These are phyloP conservation scores for Euphydryas editha DNA, from an alignment of 2,888 invertebrate species.

Conservation along the genomic window DNA sequence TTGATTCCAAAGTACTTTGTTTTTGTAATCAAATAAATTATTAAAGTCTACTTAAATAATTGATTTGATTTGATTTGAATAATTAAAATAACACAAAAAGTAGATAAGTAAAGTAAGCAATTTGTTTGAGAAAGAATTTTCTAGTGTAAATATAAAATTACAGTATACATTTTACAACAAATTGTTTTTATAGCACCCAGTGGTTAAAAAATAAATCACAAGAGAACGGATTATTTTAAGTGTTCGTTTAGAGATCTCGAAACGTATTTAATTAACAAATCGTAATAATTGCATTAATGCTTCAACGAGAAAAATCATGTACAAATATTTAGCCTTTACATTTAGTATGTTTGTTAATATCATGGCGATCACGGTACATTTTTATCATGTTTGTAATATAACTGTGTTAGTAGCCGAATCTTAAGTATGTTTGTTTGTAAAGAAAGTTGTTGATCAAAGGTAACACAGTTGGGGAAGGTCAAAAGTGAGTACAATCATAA, in stretches of 20 bases:
- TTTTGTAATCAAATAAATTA: too few relatives aligned
- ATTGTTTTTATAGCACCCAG: too few relatives aligned
- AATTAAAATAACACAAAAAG: too few relatives aligned
- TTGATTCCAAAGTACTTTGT: too few relatives aligned
- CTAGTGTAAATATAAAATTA: too few relatives aligned
- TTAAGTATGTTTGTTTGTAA: conserved; percentile 26
- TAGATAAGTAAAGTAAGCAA: too few relatives aligned
- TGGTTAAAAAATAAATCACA: neutral
- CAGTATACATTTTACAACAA: too few relatives aligned
- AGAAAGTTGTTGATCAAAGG: conserved; percentile 45
- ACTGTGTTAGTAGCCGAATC: conserved; percentile 13
- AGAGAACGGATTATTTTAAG: neutral
- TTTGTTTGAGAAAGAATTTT: too few relatives aligned
- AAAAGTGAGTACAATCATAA: conserved; percentile 47
- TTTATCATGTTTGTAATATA: conserved; percentile 6
- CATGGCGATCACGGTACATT: neutral
- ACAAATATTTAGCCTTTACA: neutral
- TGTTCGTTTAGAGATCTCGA: neutral
- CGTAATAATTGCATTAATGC: neutral
- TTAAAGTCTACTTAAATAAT: too few relatives aligned
- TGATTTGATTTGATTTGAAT: too few relatives aligned
- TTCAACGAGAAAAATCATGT: conserved; percentile 2
- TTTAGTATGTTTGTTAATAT: neutral
- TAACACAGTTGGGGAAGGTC: conserved; percentile 45
- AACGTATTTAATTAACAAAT: neutral